A percentile compares a stretch with the other conserved stretches of the same genome.
These are phyloP conservation scores for Macrocentrus cingulum DNA, from an alignment of 1,140 invertebrate genomes.

Conservation along the genomic window DNA sequence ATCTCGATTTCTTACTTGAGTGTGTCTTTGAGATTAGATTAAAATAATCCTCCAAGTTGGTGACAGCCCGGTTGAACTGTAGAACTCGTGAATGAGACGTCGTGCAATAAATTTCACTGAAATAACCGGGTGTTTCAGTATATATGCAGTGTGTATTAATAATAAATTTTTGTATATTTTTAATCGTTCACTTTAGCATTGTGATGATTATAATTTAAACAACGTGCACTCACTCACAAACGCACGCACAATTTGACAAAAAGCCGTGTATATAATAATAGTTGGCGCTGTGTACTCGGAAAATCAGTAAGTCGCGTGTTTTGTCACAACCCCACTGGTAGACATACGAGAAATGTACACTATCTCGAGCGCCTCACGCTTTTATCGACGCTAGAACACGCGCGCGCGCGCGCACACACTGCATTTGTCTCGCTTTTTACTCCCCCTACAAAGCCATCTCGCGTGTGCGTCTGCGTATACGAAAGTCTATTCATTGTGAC, in stretches of 20 bases:
- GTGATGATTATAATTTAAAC: no score
- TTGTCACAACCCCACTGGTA: slow-evolving; percentile 36
- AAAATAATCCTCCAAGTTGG: slow-evolving; percentile 22
- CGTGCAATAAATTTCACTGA: neutral
- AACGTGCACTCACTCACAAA: no score
- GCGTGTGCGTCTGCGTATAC: slow-evolving; percentile 12
- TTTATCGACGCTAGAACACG: slow-evolving; percentile 46
- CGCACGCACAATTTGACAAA: neutral
- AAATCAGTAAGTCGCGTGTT: no score
- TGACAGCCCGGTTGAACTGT: neutral
- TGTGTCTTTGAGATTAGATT: slow-evolving; percentile 39
- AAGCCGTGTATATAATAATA: neutral
- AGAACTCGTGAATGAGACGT: no score
- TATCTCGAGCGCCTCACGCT: slow-evolving; percentile 39
- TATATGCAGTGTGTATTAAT: no score
- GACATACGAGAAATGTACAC: slow-evolving; percentile 50
- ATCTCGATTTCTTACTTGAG: slow-evolving; percentile 41
- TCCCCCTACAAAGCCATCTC: neutral
- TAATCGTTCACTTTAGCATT: no score
- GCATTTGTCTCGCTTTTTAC: neutral
- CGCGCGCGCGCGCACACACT: slow-evolving; percentile 32
- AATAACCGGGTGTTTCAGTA: no score
- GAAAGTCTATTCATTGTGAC: slow-evolving; percentile 7
- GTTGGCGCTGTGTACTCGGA: no score
- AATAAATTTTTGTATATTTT: no score